These are phyloP conservation scores for Lepilemur ruficaudatus DNA, from an alignment of 2,797 vertebrate genomes.

Conservation along the genomic window DNA sequence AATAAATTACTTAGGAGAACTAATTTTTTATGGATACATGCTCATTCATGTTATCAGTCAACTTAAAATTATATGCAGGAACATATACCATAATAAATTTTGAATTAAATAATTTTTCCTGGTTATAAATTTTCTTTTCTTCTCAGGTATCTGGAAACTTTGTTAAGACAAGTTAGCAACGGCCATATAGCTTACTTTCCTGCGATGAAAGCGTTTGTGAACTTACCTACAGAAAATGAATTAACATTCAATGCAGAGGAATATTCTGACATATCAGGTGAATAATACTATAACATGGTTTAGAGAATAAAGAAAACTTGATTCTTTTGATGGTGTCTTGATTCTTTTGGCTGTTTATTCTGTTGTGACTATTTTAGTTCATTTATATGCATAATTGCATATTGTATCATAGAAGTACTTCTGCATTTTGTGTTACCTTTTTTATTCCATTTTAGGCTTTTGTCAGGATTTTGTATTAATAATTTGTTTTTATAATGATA, in stretches of 20 bases:
- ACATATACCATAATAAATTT: conserved; percentile 13
- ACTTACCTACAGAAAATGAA: conserved; percentile 98
- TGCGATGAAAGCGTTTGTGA: conserved; percentile 99
- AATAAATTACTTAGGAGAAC: neutral
- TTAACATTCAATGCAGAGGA: conserved; percentile 99
- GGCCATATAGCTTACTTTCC: conserved; percentile 99
- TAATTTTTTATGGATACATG: neutral
- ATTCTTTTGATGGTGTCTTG: neutral
- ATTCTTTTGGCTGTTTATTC: conserved; percentile 31
- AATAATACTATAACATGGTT: conserved; percentile 44
- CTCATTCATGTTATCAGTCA: neutral
- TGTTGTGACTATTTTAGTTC: neutral
- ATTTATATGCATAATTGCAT: neutral
- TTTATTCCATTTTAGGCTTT: conserved; percentile 35
- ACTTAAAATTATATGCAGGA: conserved; percentile 8
- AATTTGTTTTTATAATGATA: conserved; percentile 35
- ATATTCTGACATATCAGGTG: conserved; percentile 99
- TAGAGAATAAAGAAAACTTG: neutral
- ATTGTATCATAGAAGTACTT: conserved; percentile 13
- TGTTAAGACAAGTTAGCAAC: conserved; percentile 98
- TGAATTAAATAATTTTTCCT: conserved; percentile 26
- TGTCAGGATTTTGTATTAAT: conserved; percentile 25
- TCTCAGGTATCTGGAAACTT: conserved; percentile 97
- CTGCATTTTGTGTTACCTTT: neutral
- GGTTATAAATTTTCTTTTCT: conserved; percentile 61